Percentiles rank a stretch among this genome's conserved stretches.
Conservation (phyloP, 1,140 invertebrate species). For the Arctopsyche grandis region DNA sequence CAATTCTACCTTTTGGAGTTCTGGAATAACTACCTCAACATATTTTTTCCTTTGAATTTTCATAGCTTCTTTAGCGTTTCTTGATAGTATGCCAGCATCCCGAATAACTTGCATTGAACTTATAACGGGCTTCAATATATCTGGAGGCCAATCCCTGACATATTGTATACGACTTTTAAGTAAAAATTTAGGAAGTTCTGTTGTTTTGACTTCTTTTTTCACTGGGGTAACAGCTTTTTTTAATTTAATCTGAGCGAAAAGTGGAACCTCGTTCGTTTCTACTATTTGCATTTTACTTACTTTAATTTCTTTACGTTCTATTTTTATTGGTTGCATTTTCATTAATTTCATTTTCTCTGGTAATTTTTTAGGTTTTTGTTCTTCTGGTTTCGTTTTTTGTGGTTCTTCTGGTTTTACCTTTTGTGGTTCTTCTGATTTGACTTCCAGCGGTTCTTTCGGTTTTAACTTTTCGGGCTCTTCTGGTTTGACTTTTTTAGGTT, state of each 20-base stretch:
- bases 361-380: slow-evolving; percentile 33
- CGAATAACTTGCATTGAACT: slow-evolving; percentile 66
- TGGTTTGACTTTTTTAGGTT: slow-evolving; percentile 35
- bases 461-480: slow-evolving; percentile 27
- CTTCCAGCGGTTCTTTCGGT: slow-evolving; percentile 15
- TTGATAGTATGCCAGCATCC: slow-evolving; percentile 73
- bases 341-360: slow-evolving; percentile 53
- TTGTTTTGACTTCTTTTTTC: slow-evolving; percentile 65
- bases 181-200: slow-evolving; percentile 72
- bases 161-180: slow-evolving; percentile 73
- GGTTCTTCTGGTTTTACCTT: slow-evolving; percentile 23
- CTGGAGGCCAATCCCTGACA: slow-evolving; percentile 70
- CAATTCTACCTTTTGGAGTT: slow-evolving; percentile 63
- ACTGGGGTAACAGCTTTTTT: slow-evolving; percentile 67
- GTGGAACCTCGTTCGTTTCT: slow-evolving; percentile 63
- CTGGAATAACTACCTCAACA: slow-evolving; percentile 59
- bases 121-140: slow-evolving; percentile 66
- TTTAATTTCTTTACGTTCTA: slow-evolving; percentile 61
- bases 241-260: slow-evolving; percentile 72
- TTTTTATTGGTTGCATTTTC: slow-evolving; percentile 60
- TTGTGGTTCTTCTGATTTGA: slow-evolving; percentile 36
- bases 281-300: slow-evolving; percentile 59
- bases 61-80: slow-evolving; percentile 75
- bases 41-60: slow-evolving; percentile 69
- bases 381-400: slow-evolving; percentile 40